Evolutionary conservation across 2,797 vertebrate genomes (phyloP).

Genomic region (Cebuella pygmaea): DNA sequence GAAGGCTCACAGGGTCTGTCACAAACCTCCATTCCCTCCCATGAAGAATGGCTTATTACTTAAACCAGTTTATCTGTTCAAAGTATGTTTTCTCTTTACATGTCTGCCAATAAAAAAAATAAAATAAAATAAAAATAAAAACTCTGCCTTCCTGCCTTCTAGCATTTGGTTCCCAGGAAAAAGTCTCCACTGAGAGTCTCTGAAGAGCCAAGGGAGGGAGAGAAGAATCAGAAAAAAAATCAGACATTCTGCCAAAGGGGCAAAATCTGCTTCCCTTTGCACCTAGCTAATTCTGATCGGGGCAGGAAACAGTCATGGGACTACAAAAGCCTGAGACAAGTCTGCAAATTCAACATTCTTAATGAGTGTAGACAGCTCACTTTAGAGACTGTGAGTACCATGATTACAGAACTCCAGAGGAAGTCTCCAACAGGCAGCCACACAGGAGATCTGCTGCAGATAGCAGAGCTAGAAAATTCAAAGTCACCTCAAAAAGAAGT

Average conservation of each 20-base stretch:
- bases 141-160: not conserved
- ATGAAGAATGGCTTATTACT: not conserved
- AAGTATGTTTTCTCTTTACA: conserved; percentile 32
- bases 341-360: conserved; percentile 54
- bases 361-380: conserved; percentile 61
- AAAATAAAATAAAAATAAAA: no score
- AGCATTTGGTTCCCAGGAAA: conserved; percentile 45
- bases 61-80: conserved; percentile 35
- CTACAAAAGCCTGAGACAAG: conserved; percentile 36
- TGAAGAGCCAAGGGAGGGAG: not conserved
- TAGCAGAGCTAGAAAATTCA: conserved; percentile 42
- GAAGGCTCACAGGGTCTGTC: conserved; percentile 4
- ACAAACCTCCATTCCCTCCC: conserved; percentile 21
- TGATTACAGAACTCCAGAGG: conserved; percentile 50
- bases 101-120: not conserved
- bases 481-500: conserved; percentile 65
- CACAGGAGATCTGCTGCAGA: conserved; percentile 39
- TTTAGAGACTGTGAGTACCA: conserved; percentile 35
- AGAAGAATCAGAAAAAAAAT: conserved; percentile 57
- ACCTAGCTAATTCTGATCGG: conserved; percentile 21
- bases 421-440: conserved; percentile 56
- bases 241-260: conserved; percentile 1
- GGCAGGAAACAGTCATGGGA: conserved; percentile 44
- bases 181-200: not conserved
- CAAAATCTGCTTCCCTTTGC: conserved; percentile 39